Evolutionary conservation across 2,888 invertebrate species (phyloP).

Genomic region (Ryuthela nishihirai): DNA sequence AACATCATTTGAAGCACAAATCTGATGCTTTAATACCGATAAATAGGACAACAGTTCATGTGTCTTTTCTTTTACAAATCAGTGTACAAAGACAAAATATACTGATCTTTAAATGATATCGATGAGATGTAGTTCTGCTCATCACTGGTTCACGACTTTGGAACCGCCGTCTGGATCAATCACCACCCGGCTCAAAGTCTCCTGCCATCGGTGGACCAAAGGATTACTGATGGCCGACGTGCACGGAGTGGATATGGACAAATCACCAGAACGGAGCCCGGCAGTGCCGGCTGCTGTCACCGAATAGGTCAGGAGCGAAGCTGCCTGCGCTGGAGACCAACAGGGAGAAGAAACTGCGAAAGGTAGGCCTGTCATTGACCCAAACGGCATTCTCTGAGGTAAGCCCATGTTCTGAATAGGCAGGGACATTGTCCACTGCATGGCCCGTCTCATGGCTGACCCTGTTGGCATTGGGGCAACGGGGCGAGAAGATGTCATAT

Average conservation of each 20-base stretch:
- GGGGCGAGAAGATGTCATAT: background rate
- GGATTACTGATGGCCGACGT: slow-evolving; percentile 7
- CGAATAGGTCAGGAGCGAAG: slow-evolving; percentile 17
- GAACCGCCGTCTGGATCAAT: background rate
- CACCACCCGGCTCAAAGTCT: slow-evolving; percentile 9
- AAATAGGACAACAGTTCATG: no score
- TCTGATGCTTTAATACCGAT: no score
- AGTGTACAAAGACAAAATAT: no score
- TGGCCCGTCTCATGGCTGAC: background rate
- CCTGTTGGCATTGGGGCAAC: background rate
- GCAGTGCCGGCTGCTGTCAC: slow-evolving; percentile 3
- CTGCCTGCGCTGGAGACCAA: slow-evolving; percentile 18
- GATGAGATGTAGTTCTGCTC: background rate
- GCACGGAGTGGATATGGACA: background rate
- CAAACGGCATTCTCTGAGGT: slow-evolving; percentile 11
- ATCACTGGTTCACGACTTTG: slow-evolving; percentile 21
- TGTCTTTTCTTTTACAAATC: no score
- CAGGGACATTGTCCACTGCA: slow-evolving; percentile 34
- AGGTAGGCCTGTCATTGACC: slow-evolving; percentile 1
- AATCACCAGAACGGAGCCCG: background rate
- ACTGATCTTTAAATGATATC: background rate
- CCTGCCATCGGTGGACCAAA: slow-evolving; percentile 26
- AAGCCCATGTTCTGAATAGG: slow-evolving; percentile 17
- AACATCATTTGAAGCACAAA: no score
- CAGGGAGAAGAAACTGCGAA: slow-evolving; percentile 11